phyloP scores from a whole-genome alignment of 2,113 vertebrate species.

The Corydoras sp. region DNA sequence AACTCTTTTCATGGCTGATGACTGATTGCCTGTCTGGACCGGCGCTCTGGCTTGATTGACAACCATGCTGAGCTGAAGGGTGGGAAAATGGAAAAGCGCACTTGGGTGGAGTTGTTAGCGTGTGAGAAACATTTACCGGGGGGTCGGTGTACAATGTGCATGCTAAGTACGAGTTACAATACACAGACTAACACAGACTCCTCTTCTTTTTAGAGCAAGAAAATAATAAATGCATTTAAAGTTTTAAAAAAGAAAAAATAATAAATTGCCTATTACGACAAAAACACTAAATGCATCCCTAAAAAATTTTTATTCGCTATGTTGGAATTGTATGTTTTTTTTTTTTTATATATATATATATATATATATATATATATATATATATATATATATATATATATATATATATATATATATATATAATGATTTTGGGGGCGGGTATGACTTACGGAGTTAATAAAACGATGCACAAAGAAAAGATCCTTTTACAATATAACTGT shows the following conservation, averaged over 20 bases:
- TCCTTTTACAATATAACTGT: too few species aligned
- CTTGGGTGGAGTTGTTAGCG: slow-evolving; percentile 47
- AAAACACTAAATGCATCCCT: neutral
- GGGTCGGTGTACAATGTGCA: slow-evolving; percentile 44
- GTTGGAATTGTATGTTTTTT: neutral
- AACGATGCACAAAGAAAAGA: too few species aligned
- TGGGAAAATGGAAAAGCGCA: slow-evolving; percentile 49
- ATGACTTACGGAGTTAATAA: too few species aligned
- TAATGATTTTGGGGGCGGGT: too few species aligned
- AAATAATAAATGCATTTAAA: neutral
- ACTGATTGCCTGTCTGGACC: slow-evolving; percentile 65
- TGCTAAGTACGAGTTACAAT: slow-evolving; percentile 31
- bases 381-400: too few species aligned
- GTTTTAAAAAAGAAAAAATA: neutral
- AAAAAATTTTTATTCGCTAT: neutral
- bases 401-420: too few species aligned
- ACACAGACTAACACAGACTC: slow-evolving; percentile 12
- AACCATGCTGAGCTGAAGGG: slow-evolving; percentile 45
- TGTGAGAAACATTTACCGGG: slow-evolving; percentile 61
- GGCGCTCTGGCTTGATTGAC: slow-evolving; percentile 67
- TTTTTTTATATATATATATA: neutral
- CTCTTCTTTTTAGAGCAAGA: slow-evolving; percentile 1
- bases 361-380: too few species aligned
- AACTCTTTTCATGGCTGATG: slow-evolving; percentile 58
- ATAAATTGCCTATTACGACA: neutral